These are phyloP conservation scores for Idaea straminata DNA, from an alignment of 2,888 invertebrate species.

Conservation along the genomic window DNA sequence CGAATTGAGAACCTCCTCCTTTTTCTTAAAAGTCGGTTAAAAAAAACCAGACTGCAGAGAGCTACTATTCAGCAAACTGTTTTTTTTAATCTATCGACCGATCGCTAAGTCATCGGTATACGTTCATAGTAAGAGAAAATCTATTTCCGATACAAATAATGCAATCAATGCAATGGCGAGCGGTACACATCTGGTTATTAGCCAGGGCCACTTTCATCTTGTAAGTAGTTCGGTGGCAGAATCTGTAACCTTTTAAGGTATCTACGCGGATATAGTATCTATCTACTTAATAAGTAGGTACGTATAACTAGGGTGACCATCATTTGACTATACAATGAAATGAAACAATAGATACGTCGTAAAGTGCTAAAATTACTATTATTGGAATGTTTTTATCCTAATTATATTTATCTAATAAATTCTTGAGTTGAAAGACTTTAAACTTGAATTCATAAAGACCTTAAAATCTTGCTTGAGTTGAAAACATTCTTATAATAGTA, in stretches of 20 bases:
- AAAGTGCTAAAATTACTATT: too few relatives aligned
- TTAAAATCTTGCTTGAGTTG: too few relatives aligned
- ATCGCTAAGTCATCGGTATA: constrained; percentile 6
- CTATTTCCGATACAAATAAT: constrained; percentile 10
- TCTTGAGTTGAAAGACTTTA: too few relatives aligned
- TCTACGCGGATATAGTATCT: constrained; percentile 47
- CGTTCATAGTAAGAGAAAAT: constrained; percentile 4
- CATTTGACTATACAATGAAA: neutral
- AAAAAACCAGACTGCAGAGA: too few relatives aligned
- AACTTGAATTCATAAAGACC: too few relatives aligned
- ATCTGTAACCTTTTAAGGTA: constrained; percentile 58
- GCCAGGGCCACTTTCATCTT: constrained; percentile 60
- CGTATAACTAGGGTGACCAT: constrained; percentile 39
- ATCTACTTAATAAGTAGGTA: neutral
- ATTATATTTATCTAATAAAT: too few relatives aligned
- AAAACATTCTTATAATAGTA: too few relatives aligned
- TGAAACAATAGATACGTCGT: too few relatives aligned
- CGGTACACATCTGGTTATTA: constrained; percentile 50
- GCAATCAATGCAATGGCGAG: constrained; percentile 28
- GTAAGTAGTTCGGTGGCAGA: constrained; percentile 64
- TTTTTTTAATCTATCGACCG: neutral
- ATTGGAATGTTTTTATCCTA: too few relatives aligned
- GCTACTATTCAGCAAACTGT: neutral
- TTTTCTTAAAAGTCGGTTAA: too few relatives aligned
- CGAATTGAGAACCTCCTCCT: too few relatives aligned